Percentiles rank a stretch among this genome's conserved stretches.
These are phyloP conservation scores for Cephus runcator DNA, from an alignment of 2,888 invertebrate species.

Conservation along the genomic window DNA sequence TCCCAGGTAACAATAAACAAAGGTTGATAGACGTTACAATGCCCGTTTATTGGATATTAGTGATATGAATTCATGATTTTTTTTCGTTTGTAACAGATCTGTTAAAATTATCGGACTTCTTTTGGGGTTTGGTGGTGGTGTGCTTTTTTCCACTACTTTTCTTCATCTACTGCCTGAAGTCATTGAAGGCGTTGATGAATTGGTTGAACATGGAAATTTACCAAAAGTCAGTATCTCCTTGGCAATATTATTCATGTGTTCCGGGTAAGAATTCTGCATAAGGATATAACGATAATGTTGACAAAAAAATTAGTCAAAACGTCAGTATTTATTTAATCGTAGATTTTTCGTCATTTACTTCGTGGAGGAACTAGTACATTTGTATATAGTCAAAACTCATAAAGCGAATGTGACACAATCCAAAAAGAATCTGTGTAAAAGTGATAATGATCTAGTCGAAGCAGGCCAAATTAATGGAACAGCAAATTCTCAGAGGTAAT, in stretches of 20 bases:
- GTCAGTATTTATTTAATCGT: not conserved
- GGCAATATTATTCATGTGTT: slow-evolving; percentile 78
- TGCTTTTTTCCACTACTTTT: slow-evolving; percentile 83
- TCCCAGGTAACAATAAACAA: slow-evolving; percentile 44
- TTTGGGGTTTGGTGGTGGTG: slow-evolving; percentile 84
- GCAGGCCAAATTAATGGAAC: not conserved
- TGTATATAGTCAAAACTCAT: slow-evolving; percentile 67
- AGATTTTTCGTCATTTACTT: slow-evolving; percentile 66
- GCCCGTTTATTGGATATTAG: not conserved
- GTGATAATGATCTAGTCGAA: not conserved
- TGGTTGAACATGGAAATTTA: slow-evolving; percentile 66
- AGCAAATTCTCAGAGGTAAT: not conserved
- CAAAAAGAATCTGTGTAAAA: not conserved
- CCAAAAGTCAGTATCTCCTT: slow-evolving; percentile 72
- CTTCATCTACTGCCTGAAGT: slow-evolving; percentile 85
- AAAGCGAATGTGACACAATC: not conserved
- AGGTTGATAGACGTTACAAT: not conserved
- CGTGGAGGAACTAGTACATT: slow-evolving; percentile 83
- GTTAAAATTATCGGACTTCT: slow-evolving; percentile 70
- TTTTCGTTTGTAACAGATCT: slow-evolving; percentile 38
- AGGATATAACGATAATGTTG: not conserved
- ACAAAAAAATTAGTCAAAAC: not conserved
- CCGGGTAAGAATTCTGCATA: slow-evolving; percentile 44
- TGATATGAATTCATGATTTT: not conserved
- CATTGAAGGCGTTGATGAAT: slow-evolving; percentile 73